A percentile compares a stretch with the other conserved stretches of the same genome.
These are phyloP conservation scores for Folsomia manolachei DNA, from an alignment of 2,888 invertebrate species.

Conservation along the genomic window DNA sequence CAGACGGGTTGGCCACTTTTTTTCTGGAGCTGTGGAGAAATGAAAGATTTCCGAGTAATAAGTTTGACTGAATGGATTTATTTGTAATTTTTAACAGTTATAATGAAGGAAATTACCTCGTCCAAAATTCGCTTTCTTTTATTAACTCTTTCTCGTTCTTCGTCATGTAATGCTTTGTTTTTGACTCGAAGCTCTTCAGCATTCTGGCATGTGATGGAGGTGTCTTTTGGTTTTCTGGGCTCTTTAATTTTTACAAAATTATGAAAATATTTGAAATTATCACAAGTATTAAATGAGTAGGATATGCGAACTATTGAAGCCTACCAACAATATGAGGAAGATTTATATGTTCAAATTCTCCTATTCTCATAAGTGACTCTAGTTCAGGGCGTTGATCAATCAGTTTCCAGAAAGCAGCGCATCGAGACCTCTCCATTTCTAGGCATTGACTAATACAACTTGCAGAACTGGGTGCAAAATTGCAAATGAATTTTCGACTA, in stretches of 20 bases:
- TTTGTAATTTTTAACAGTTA: too few species aligned
- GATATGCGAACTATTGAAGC: neutral
- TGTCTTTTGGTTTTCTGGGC: neutral
- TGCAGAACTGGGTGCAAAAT: neutral
- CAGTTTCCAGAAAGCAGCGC: slow-evolving; percentile 23
- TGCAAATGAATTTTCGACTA: neutral
- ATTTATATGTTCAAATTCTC: slow-evolving; percentile 17
- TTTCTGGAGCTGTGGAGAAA: slow-evolving; percentile 9
- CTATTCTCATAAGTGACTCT: slow-evolving; percentile 3
- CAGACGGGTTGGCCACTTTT: slow-evolving; percentile 12
- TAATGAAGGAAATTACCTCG: slow-evolving; percentile 13
- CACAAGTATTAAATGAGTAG: too few species aligned
- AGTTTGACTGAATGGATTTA: too few species aligned
- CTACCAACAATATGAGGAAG: slow-evolving; percentile 12
- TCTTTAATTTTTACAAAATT: neutral
- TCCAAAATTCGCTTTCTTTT: neutral
- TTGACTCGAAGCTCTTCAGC: neutral
- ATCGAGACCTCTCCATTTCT: slow-evolving; percentile 5
- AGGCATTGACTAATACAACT: slow-evolving; percentile 4
- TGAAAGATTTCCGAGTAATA: too few species aligned
- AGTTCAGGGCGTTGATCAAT: slow-evolving; percentile 13
- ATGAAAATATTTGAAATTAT: too few species aligned
- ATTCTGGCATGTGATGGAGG: neutral
- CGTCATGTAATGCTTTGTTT: slow-evolving; percentile 9
- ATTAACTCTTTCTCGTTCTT: neutral